Base-by-base conservation (phyloP, 2,797 vertebrate species). In the Lophotriccus pileatus region DNA sequence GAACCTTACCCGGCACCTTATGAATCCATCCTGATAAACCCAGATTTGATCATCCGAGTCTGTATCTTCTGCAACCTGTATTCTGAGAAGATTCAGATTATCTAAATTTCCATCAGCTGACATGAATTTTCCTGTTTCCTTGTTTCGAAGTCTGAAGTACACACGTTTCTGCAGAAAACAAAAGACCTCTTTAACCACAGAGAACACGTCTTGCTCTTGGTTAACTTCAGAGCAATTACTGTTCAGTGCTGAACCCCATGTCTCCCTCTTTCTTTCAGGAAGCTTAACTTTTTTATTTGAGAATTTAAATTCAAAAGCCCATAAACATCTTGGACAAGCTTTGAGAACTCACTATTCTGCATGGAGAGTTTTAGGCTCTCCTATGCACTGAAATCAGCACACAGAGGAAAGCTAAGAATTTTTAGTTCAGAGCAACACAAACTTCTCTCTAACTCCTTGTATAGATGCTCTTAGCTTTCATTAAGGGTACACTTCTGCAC, bases 21-120 rank as follows among this genome's bases (percentile, higher is more conserved):
- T 97, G 84, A 97, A 98, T 73, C 99, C 99, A 23, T 99, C 98
- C 72, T 97, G 98, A 92, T 99, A 99, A 91, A 99, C 90, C 99
- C 99, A 99, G 59, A 99, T 96, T 97, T 99, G 99, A 89, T 99
- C 99, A 14, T 98, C 95, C 12, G 98, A 98, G 44, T 98, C 98
- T 0, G 97, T 97, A 52, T 99, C 98, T 94, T 99, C 99, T 96
- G 98, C 91, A 24, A 97, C 98, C 94, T 99, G 99, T 89, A 99
- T 96, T 90, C 99, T 98, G 90, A 99, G 98, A 95, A 99, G 98
- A 91, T 98, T 99, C 85, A 99, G 95, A 90, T 99, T 99, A 28
- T 99, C 99, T 59, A 99, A 52, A 36, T 98, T 97, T 62, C 99
- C 99, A 7, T 98, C 98, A 92, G 99, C 97, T 47, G 99, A 98